These are phyloP conservation scores for Halyomorpha halys DNA, from an alignment of 1,140 invertebrate genomes.

Conservation along the genomic window DNA sequence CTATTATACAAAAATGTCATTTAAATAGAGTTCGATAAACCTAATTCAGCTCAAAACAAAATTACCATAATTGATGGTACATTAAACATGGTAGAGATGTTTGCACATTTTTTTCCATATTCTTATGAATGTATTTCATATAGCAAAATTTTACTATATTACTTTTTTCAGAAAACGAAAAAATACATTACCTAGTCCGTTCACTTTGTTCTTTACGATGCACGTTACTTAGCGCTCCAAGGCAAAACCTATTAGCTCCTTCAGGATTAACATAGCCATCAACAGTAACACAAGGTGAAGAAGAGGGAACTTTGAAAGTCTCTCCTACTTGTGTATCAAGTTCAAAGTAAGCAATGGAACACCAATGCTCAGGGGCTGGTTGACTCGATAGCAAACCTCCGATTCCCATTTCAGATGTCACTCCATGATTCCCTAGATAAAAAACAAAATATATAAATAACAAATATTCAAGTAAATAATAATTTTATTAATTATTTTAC, in stretches of 20 bases:
- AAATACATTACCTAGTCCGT: constrained; percentile 70
- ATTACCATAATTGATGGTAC: no score
- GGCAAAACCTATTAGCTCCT: constrained; percentile 90
- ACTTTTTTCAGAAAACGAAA: no score
- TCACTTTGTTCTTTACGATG: constrained; percentile 93
- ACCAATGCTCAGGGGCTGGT: constrained; percentile 96
- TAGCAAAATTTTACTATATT: no score
- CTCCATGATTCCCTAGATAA: constrained; percentile 31
- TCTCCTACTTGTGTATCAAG: constrained; percentile 97
- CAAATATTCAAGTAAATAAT: no score
- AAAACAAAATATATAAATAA: background rate
- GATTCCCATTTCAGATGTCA: constrained; percentile 30
- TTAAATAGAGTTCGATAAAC: no score
- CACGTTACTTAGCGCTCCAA: constrained; percentile 96
- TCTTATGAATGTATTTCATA: no score
- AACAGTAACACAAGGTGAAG: constrained; percentile 84
- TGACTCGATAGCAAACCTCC: constrained; percentile 61
- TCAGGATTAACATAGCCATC: constrained; percentile 99
- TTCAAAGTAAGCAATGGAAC: constrained; percentile 97
- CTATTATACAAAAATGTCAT: no score
- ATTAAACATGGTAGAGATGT: no score
- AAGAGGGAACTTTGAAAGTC: constrained; percentile 94
- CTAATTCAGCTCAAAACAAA: no score
- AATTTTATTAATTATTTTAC: no score
- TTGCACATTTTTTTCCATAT: no score